phyloP scores from a whole-genome alignment of 2,888 invertebrate species.

The Orthosia cruda region DNA sequence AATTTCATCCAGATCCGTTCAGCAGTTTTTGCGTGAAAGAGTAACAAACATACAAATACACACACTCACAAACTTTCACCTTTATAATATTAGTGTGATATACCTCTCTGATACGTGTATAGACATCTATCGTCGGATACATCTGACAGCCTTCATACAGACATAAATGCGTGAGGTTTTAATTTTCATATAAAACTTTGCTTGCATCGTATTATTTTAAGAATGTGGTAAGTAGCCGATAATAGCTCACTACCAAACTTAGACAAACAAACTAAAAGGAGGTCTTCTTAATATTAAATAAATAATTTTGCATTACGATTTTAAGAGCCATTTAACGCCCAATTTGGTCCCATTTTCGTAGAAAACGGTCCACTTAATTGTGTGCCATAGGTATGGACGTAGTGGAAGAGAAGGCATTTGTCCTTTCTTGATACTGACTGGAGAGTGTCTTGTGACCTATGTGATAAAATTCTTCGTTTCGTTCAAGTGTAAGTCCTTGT shows the following conservation, averaged over 20 bases:
- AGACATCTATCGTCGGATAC: too few relatives aligned
- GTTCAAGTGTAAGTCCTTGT: too few relatives aligned
- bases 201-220: not conserved
- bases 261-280: not conserved
- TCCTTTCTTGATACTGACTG: constrained; percentile 1
- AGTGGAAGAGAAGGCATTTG: constrained; percentile 29
- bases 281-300: not conserved
- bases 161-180: too few relatives aligned
- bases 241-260: not conserved
- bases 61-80: too few relatives aligned
- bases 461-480: constrained; percentile 25
- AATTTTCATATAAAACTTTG: too few relatives aligned
- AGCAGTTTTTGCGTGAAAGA: too few relatives aligned
- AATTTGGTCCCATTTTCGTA: constrained; percentile 17
- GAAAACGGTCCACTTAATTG: constrained; percentile 42
- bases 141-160: too few relatives aligned
- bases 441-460: constrained; percentile 2
- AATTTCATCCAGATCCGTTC: too few relatives aligned
- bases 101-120: too few relatives aligned
- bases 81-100: too few relatives aligned
- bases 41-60: too few relatives aligned
- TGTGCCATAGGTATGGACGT: constrained; percentile 6
- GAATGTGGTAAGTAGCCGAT: not conserved
- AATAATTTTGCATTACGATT: constrained; percentile 20
- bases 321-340: constrained; percentile 33